These are phyloP conservation scores for Tinea semifulvella DNA, from an alignment of 2,888 invertebrate genomes.

Conservation along the genomic window DNA sequence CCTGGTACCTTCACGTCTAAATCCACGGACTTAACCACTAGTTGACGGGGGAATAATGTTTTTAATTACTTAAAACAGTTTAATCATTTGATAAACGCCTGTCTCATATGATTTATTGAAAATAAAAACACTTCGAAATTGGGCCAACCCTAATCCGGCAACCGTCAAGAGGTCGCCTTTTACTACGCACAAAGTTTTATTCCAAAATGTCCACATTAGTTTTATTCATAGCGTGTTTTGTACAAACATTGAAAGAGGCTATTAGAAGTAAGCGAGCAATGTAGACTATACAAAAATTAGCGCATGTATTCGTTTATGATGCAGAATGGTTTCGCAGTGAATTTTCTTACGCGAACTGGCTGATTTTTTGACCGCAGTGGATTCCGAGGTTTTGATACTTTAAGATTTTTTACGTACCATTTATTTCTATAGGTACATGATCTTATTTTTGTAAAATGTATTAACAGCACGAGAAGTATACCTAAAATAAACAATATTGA, in stretches of 20 bases:
- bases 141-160: conserved; percentile 4
- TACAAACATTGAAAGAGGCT: neutral
- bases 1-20: too few relatives aligned
- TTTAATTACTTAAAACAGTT: too few relatives aligned
- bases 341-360: neutral
- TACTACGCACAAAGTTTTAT: neutral
- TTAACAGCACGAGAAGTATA: too few relatives aligned
- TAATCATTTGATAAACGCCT: too few relatives aligned
- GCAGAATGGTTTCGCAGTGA: neutral
- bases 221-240: neutral
- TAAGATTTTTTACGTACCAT: too few relatives aligned
- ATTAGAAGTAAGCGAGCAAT: neutral
- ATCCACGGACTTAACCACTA: too few relatives aligned
- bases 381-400: neutral
- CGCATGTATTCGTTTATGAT: neutral
- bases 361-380: conserved; percentile 1
- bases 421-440: too few relatives aligned
- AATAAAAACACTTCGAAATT: too few relatives aligned
- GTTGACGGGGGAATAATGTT: too few relatives aligned
- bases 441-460: too few relatives aligned
- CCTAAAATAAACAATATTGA: too few relatives aligned
- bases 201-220: neutral
- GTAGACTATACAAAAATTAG: neutral
- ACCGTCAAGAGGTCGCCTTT: neutral
- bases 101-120: too few relatives aligned